These are phyloP conservation scores for Chloropsis cyanopogon DNA, from an alignment of 2,113 vertebrate species.

Conservation along the genomic window DNA sequence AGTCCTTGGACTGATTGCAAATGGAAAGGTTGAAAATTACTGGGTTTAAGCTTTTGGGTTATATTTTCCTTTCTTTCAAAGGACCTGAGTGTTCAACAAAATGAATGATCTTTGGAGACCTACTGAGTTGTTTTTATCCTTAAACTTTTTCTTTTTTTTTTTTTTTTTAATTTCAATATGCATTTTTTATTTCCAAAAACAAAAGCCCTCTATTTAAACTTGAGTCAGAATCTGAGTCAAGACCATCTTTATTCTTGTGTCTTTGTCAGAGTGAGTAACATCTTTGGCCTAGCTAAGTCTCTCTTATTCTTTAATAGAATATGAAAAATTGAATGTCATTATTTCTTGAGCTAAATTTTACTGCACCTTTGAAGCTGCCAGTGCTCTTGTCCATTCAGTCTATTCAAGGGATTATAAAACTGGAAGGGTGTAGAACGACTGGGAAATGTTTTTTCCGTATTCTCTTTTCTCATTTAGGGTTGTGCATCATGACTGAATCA, in stretches of 20 bases:
- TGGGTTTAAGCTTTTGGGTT: background rate
- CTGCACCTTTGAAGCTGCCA: background rate
- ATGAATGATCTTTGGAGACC: background rate
- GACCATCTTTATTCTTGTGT: background rate
- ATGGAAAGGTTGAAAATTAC: background rate
- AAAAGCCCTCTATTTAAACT: background rate
- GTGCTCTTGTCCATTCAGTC: background rate
- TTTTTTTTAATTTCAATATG: no score
- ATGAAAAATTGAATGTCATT: background rate
- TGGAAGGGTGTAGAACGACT: background rate
- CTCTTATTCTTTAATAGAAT: background rate
- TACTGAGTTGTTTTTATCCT: background rate
- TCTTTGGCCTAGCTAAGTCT: background rate
- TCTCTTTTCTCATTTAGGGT: background rate
- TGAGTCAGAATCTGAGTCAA: background rate
- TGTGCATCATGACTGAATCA: background rate
- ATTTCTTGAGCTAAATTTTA: background rate
- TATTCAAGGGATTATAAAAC: background rate
- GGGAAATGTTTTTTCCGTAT: background rate
- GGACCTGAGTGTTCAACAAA: background rate
- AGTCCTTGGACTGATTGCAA: background rate
- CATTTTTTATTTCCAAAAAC: background rate
- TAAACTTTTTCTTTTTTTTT: background rate
- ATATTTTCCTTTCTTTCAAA: background rate
- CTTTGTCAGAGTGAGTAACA: background rate